Evolutionary conservation across 1,140 invertebrate species (phyloP).

Genomic region (Antheraea pernyi): DNA sequence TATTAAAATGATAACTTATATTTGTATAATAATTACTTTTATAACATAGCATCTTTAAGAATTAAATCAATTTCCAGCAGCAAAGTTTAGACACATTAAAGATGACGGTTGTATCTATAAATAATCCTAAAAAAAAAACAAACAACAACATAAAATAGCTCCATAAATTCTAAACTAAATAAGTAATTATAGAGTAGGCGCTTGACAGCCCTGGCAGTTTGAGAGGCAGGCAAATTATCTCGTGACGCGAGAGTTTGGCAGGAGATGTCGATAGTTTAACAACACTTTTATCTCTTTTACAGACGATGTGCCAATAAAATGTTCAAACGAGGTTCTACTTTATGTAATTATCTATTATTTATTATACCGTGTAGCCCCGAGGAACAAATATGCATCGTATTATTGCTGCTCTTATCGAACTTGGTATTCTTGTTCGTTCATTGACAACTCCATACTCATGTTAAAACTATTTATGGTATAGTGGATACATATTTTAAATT

Average conservation of each 20-base stretch:
- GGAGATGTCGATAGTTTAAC: constrained; percentile 2
- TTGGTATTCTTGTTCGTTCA: too few relatives aligned
- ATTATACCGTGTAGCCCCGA: too few relatives aligned
- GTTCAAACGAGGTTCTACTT: constrained; percentile 1
- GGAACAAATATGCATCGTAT: too few relatives aligned
- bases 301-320: constrained; percentile 3
- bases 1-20: too few relatives aligned
- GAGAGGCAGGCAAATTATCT: constrained; percentile 10
- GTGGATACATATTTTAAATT: too few relatives aligned
- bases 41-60: too few relatives aligned
- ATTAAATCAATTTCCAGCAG: too few relatives aligned
- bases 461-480: too few relatives aligned
- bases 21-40: too few relatives aligned
- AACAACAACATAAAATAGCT: background rate
- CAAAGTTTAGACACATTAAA: background rate
- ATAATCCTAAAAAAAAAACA: background rate
- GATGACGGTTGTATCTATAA: background rate
- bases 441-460: too few relatives aligned
- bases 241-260: constrained; percentile 9
- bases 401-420: too few relatives aligned
- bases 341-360: background rate
- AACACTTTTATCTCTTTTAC: constrained; percentile 11
- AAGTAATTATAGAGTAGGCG: constrained; percentile 1
- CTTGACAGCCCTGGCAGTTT: background rate
- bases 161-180: background rate